Evolutionary conservation across 1,140 invertebrate species (phyloP), one percentile per base, ranked within the genome.

Genomic region (Lordiphosa stackelbergi): DNA sequence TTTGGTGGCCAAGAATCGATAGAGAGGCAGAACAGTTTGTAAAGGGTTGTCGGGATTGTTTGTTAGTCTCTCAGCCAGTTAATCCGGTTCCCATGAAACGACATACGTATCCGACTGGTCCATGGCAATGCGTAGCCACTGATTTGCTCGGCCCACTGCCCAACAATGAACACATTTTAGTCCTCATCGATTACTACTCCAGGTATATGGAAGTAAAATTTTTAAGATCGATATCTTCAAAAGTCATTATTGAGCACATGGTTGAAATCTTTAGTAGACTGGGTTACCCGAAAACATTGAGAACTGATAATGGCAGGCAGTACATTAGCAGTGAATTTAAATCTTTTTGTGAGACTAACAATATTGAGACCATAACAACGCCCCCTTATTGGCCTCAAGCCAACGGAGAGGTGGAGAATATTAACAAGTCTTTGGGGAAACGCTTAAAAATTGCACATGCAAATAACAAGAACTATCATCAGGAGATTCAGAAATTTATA

Each of bases 131-230:
- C 38, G 43, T 88, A 28, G 79, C 66, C 2, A 62, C 87, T 5
- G 85, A 88, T 56, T 69, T 87, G 28, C 40, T 88, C 8, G 77
- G 69, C 7, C 79, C 75, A 6, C 52, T 88, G 35, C 84, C 86
- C 10, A 71, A 42, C 46, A 56, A 59, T 6, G 61, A 87, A 6
- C 74, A 86, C 55, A 53, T 73, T 51, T 57, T 84, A 28, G 61
- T 86, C 5, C 49, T 72, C 4, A 58, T 71, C 2, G 57, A 73
- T 58, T 73, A 75, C 38, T 69, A 69, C 43, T 57, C 54, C 5
- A 52, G 69, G 34, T 86, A 56, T 19, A 38, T 56, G 10, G 19
- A 56, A 37, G 53, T 37, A 40, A 42, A 56, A 19, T 34, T 52
- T 43, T 48, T 65, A 11, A 13, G 52, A 41, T 46, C 28, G 24